phyloP scores from a whole-genome alignment of 2,888 invertebrate genomes.

The Apamea anceps region DNA sequence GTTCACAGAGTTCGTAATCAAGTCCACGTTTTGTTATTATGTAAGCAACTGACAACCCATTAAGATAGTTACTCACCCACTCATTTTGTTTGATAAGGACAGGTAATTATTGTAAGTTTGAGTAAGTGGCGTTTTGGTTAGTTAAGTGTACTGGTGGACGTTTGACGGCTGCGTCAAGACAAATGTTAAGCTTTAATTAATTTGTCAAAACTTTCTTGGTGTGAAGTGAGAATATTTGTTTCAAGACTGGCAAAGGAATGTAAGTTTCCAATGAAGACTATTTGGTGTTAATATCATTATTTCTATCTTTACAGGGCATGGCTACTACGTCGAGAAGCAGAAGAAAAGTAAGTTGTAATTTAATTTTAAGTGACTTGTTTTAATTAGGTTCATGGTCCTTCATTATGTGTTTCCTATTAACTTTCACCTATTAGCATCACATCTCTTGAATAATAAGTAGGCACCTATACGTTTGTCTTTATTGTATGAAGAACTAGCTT shows the following conservation, averaged over 20 bases:
- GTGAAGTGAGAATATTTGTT: slow-evolving; percentile 14
- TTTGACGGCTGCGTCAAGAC: slow-evolving; percentile 13
- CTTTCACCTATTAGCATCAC: neutral
- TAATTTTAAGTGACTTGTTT: neutral
- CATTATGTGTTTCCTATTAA: neutral
- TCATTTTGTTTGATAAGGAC: slow-evolving; percentile 56
- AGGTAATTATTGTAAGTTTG: slow-evolving; percentile 49
- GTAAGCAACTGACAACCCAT: slow-evolving; percentile 44
- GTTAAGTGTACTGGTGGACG: slow-evolving; percentile 20
- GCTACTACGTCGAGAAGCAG: slow-evolving; percentile 76
- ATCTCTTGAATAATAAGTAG: neutral
- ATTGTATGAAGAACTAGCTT: slow-evolving; percentile 4
- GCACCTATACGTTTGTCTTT: neutral
- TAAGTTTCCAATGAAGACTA: neutral
- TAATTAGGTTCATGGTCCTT: neutral
- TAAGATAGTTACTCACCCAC: slow-evolving; percentile 41
- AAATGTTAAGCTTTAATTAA: slow-evolving; percentile 14
- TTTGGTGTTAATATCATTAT: slow-evolving; percentile 38
- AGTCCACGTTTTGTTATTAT: slow-evolving; percentile 31
- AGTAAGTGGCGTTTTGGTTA: slow-evolving; percentile 33
- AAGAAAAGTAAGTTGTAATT: slow-evolving; percentile 74
- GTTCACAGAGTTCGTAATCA: slow-evolving; percentile 30
- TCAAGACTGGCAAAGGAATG: neutral
- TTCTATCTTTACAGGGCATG: slow-evolving; percentile 84
- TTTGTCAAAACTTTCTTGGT: slow-evolving; percentile 13